Conservation (phyloP, 2,888 invertebrate genomes). For the Bedellia somnulentella region DNA sequence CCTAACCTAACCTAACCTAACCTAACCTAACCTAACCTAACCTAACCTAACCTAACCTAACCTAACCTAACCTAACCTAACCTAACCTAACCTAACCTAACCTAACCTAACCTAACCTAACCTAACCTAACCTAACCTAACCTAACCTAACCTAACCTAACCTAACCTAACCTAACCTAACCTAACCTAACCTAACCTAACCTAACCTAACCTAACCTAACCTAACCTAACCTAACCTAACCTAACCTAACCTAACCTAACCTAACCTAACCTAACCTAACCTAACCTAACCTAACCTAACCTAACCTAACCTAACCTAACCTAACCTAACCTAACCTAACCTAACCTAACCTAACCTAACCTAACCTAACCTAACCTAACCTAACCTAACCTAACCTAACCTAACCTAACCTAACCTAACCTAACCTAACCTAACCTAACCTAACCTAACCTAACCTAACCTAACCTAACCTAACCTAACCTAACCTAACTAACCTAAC, state of each 20-base stretch:
- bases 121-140: constrained; percentile 7
- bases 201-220: constrained; percentile 8
- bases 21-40: constrained; percentile 8
- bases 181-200: constrained; percentile 8
- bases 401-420: constrained; percentile 4
- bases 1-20: constrained; percentile 8
- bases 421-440: constrained; percentile 7
- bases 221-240: constrained; percentile 8
- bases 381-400: constrained; percentile 4
- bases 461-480: constrained; percentile 3
- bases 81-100: constrained; percentile 9
- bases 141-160: constrained; percentile 7
- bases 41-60: constrained; percentile 8
- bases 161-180: constrained; percentile 7
- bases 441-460: constrained; percentile 7
- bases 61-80: constrained; percentile 8
- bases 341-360: constrained; percentile 4
- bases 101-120: constrained; percentile 7
- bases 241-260: constrained; percentile 8
- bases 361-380: constrained; percentile 4
- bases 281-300: constrained; percentile 7
- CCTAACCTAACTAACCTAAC: constrained; percentile 4
- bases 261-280: constrained; percentile 5
- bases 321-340: constrained; percentile 4
- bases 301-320: constrained; percentile 6